Base-by-base conservation (phyloP, 2,888 invertebrate species). In the Dasypogon diadema region DNA sequence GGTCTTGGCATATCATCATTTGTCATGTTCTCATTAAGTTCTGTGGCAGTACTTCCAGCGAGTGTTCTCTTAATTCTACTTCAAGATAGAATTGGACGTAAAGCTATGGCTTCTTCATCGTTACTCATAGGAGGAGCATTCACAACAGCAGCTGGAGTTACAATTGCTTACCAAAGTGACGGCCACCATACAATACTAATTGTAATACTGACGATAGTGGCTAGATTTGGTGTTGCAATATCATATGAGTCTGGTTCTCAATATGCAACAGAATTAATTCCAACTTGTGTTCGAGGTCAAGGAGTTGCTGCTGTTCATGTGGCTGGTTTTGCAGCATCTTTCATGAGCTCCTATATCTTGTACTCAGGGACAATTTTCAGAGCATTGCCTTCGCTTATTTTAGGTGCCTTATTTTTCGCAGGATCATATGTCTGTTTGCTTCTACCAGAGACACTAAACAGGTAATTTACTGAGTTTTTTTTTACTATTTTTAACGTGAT, bases 221-320 rank as follows among this genome's bases (percentile, higher is more conserved):
- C 89, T 1, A 85, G 91, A 54, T 87, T 91, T 74, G 88, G 88
- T n/a, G 89, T 91, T 2, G 89, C 89, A 21, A 87, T 90, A 4
- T 90, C 90, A 12, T 91, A 90, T 81, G 90, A 90, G 81, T 90
- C 90, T 2, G 89, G 89, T 2, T 88, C 89, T 2, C 91, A 91
- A 80, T 91, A 91, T 80, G 90, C 90, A 21, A 89, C 90, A 1
- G 91, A 91, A 81, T 81, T 91, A 24, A 89, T 90, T 75, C 91
- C 91, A 14, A 90, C 90, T 1, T 89, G 88, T 77, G 88, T 91
- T 2, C 84, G 91, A 22, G 91, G 90, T 0, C 90, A 90, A 80
- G 90, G 90, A 10, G 89, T 91, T 24, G 88, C 89, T 0, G 87
- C 88, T 0, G 88, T 90, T 1, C 90, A 91, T 81, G 89, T 91